phyloP scores from a whole-genome alignment of 2,797 vertebrate species.

The Anguilla obscura region DNA sequence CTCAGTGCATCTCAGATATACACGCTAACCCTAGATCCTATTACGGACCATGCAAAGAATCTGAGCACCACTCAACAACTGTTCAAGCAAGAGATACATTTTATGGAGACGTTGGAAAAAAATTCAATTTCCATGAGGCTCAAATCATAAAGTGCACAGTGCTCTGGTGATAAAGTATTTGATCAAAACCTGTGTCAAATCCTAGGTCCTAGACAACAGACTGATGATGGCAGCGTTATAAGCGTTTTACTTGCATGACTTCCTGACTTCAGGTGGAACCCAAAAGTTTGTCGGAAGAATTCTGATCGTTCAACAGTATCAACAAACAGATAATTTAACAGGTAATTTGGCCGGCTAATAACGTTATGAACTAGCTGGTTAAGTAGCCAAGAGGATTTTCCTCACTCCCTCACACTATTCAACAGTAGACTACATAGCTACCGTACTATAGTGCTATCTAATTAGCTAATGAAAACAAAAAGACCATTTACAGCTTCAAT shows the following conservation, averaged over 20 bases:
- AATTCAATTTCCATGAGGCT: not conserved
- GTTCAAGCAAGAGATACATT: not conserved
- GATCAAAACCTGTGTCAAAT: too few species aligned
- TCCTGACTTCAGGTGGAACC: not conserved
- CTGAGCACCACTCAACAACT: too few species aligned
- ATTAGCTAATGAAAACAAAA: too few species aligned
- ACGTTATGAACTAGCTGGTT: not conserved
- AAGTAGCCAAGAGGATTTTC: too few species aligned
- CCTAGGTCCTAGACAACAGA: too few species aligned
- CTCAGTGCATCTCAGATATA: not conserved
- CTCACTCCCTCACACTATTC: too few species aligned
- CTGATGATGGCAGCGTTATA: too few species aligned
- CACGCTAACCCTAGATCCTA: not conserved
- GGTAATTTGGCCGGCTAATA: not conserved
- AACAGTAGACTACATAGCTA: too few species aligned
- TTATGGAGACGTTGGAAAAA: not conserved
- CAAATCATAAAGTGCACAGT: not conserved
- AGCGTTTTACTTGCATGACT: not conserved
- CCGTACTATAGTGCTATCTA: too few species aligned
- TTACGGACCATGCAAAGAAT: not conserved
- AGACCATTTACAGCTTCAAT: too few species aligned
- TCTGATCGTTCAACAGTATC: not conserved
- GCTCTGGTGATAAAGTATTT: not conserved
- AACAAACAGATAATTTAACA: not conserved
- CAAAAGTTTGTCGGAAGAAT: not conserved